Conservation (phyloP, 2,888 invertebrate genomes). For the Ryuthela nishihirai region DNA sequence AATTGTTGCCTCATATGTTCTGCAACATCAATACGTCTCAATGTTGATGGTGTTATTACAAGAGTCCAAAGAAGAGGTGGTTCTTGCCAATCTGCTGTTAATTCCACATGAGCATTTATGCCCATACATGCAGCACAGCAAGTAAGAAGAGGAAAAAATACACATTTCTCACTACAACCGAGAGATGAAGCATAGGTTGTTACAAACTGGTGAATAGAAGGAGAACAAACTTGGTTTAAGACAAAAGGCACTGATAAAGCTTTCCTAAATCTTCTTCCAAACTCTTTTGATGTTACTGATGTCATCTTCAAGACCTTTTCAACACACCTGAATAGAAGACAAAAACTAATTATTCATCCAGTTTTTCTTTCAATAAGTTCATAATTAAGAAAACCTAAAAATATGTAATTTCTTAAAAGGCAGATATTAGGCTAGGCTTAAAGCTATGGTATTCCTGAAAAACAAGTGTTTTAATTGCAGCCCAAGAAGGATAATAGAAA, state of each 20-base stretch:
- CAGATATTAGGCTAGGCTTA: too few species aligned
- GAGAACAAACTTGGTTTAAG: conserved; percentile 27
- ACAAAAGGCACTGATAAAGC: conserved; percentile 26
- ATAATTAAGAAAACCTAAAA: too few species aligned
- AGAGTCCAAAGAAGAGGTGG: conserved; percentile 33
- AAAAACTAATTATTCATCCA: too few species aligned
- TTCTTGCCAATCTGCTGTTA: conserved; percentile 26
- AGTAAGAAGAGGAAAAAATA: conserved; percentile 34
- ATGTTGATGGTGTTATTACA: conserved; percentile 17
- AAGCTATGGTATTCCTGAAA: too few species aligned
- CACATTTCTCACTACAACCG: conserved; percentile 26
- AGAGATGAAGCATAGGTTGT: conserved; percentile 14
- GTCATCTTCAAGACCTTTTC: too few species aligned
- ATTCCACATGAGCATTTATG: conserved; percentile 10
- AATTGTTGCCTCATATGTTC: conserved; percentile 27
- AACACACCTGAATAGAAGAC: too few species aligned
- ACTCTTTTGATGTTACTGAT: conserved; percentile 32
- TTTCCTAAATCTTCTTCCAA: conserved; percentile 30
- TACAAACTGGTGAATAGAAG: conserved; percentile 24
- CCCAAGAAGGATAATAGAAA: too few species aligned
- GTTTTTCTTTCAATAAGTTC: too few species aligned
- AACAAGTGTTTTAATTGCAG: too few species aligned
- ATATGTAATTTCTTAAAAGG: too few species aligned
- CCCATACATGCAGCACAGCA: conserved; percentile 36
- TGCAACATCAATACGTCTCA: conserved; percentile 25